Conservation (phyloP, 2,888 invertebrate species). For the Hyppa rectilinea region DNA sequence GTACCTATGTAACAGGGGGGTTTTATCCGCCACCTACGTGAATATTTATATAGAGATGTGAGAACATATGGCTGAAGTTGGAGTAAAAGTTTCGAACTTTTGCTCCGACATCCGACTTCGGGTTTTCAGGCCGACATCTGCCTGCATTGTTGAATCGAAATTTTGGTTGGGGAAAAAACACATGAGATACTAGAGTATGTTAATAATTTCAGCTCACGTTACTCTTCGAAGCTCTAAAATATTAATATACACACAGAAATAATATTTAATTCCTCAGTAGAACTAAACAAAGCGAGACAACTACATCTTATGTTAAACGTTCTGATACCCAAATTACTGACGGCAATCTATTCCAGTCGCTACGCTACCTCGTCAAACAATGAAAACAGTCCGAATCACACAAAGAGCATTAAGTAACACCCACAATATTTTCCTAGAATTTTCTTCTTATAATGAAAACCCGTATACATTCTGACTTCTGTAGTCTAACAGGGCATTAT, state of each 20-base stretch:
- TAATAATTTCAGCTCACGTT: neutral
- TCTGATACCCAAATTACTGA: neutral
- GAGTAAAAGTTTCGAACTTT: conserved; percentile 38
- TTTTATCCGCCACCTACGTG: neutral
- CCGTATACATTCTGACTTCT: conserved; percentile 23
- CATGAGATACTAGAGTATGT: neutral
- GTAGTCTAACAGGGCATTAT: conserved; percentile 36
- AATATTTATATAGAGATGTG: conserved; percentile 2
- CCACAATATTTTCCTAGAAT: conserved; percentile 22
- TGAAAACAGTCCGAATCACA: neutral
- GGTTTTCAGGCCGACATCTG: conserved; percentile 15
- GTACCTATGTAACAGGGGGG: conserved; percentile 1
- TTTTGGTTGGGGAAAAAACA: conserved; percentile 18
- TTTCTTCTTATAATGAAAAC: conserved; percentile 26
- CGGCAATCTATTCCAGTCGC: conserved; percentile 7
- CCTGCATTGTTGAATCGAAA: conserved; percentile 18
- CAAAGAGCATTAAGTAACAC: conserved; percentile 16
- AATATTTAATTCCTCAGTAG: conserved; percentile 13
- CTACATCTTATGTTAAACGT: neutral
- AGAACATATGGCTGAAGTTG: conserved; percentile 13
- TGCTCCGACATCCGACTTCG: conserved; percentile 24
- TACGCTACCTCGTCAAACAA: conserved; percentile 12
- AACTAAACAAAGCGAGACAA: conserved; percentile 9
- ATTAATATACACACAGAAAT: conserved; percentile 20
- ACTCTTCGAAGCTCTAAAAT: conserved; percentile 17